Conservation (phyloP, 2,888 invertebrate species). For the Cerceris rybyensis region DNA sequence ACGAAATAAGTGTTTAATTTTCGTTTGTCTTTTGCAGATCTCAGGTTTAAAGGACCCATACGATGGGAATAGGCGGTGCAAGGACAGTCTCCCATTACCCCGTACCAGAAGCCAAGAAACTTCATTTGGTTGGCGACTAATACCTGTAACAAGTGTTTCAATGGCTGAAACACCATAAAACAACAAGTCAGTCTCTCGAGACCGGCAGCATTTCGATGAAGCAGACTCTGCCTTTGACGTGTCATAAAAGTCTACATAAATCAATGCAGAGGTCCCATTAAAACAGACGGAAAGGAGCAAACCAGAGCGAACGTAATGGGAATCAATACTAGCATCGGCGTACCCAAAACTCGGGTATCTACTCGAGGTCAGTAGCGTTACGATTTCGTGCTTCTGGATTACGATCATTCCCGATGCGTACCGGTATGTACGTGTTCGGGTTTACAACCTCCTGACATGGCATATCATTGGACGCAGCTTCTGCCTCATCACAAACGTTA, state of each 20-base stretch:
- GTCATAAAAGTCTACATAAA: not conserved
- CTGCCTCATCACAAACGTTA: constrained; percentile 49
- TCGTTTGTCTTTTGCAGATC: too few species aligned
- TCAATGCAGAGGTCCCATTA: not conserved
- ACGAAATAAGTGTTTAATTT: too few species aligned
- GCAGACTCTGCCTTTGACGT: too few species aligned
- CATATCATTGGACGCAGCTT: constrained; percentile 42
- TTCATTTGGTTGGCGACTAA: too few species aligned
- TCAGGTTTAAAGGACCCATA: too few species aligned
- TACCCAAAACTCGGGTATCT: constrained; percentile 37
- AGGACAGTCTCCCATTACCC: too few species aligned
- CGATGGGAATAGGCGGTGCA: too few species aligned
- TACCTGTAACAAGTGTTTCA: too few species aligned
- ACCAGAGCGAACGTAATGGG: constrained; percentile 3
- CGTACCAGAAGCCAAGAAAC: too few species aligned
- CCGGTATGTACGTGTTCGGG: constrained; percentile 38
- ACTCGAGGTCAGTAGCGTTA: constrained; percentile 22
- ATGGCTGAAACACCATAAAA: too few species aligned
- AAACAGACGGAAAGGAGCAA: not conserved
- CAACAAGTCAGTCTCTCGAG: too few species aligned
- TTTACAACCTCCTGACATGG: constrained; percentile 52
- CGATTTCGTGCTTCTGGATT: constrained; percentile 58
- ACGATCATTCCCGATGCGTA: constrained; percentile 37
- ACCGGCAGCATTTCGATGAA: too few species aligned
- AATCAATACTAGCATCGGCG: constrained; percentile 23